Evolutionary conservation across 2,888 invertebrate species (phyloP), one percentile per base, ranked within the genome.

Genomic region (Cephus runcator): DNA sequence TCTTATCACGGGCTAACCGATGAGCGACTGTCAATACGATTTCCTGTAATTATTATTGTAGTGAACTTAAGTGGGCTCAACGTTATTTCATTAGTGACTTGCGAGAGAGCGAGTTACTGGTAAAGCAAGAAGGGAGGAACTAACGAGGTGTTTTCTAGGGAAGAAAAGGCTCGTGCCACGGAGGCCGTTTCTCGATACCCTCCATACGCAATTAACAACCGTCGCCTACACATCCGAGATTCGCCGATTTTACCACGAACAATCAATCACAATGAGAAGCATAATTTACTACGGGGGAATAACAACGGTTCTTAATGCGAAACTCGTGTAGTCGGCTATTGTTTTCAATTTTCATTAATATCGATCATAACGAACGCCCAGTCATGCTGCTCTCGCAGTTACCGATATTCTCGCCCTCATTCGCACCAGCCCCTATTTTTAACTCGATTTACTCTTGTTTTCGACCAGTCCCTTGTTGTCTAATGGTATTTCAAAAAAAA

Each of bases 331-430:
- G 30, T 77, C 77, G 35, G 34, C 56, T 80, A 74, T 77, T 69
- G 78, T 79, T 79, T 77, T 79, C 77, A 82, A 82, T 82, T 82
- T 83, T 83, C 82, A 85, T 85, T 83, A 85, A 83, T 83, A 85
- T 85, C 80, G 81, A 86, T 86, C 81, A 82, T 78, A 78, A 77
- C 77, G 73, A 75, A 71, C 80, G 84, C 81, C 81, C 81, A 79
- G 83, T 83, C 85, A 83, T 76, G 82, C 79, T 79, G 82, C 78
- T 81, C 77, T 76, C 71, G 11, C 15, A 23, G 56, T 23, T 56
- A 56, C 23, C 56, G 23, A 56, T 56, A 40, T 56, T 30, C 34
- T 33, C 71, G 30, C 11, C 71, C 71, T 34, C 30, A 34, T 34
- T 33, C 71, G 12, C 3, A 23, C 71, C 71, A n/a, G 15, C 34